A percentile compares a stretch with the other conserved stretches of the same genome.
These are phyloP conservation scores for Passerina amoena DNA, from an alignment of 2,113 vertebrate genomes.

Conservation along the genomic window DNA sequence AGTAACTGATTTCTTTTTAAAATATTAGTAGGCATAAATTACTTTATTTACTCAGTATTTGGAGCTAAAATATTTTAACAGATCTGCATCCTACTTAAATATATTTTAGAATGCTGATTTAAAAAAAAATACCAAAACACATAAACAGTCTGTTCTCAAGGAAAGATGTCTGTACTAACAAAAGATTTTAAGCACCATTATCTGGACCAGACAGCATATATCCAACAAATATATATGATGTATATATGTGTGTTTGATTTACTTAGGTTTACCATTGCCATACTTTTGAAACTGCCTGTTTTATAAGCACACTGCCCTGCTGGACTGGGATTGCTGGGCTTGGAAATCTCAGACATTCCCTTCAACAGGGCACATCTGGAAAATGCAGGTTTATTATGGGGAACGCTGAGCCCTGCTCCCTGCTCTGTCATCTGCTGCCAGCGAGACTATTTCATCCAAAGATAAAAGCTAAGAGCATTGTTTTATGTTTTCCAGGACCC, in stretches of 20 bases:
- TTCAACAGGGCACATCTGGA: not conserved
- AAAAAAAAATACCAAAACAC: not conserved
- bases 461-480: constrained; percentile 50
- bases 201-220: not conserved
- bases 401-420: not conserved
- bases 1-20: not conserved
- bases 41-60: not conserved
- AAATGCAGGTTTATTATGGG: constrained; percentile 24
- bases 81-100: not conserved
- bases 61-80: not conserved
- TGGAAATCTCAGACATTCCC: not conserved
- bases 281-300: not conserved
- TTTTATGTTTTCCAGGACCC: constrained; percentile 43
- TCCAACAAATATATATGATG: not conserved
- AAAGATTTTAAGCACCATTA: not conserved
- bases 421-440: constrained; percentile 48
- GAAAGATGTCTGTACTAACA: not conserved
- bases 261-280: not conserved
- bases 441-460: constrained; percentile 42
- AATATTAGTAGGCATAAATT: not conserved
- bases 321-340: not conserved
- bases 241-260: not conserved
- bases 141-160: not conserved
- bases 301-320: not conserved
- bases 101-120: not conserved